Conservation (phyloP, 2,888 invertebrate genomes). For the Drosophila siamana region DNA sequence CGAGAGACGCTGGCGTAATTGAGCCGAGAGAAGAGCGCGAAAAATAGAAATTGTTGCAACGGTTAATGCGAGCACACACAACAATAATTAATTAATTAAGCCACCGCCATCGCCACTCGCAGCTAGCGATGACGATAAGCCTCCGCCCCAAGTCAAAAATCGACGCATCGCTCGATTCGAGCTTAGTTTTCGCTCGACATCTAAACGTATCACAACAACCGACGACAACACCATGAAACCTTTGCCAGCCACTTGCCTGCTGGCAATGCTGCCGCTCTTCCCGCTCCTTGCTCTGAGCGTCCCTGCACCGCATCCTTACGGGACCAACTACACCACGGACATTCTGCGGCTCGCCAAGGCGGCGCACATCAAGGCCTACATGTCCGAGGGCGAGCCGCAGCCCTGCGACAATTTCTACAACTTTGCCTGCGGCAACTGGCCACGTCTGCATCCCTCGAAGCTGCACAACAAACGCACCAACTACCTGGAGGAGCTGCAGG, state of each 20-base stretch:
- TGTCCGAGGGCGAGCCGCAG: slow-evolving; percentile 57
- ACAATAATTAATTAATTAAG: slow-evolving; percentile 66
- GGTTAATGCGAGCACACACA: slow-evolving; percentile 42
- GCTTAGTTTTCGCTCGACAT: slow-evolving; percentile 67
- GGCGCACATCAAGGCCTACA: slow-evolving; percentile 77
- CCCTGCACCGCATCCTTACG: slow-evolving; percentile 43
- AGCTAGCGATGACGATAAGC: slow-evolving; percentile 61
- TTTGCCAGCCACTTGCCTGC: slow-evolving; percentile 19
- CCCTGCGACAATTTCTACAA: slow-evolving; percentile 82
- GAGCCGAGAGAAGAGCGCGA: slow-evolving; percentile 10
- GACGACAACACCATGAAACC: slow-evolving; percentile 19
- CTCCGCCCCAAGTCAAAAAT: slow-evolving; percentile 71
- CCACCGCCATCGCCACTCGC: neutral
- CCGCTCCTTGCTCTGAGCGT: slow-evolving; percentile 9
- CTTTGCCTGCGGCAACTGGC: slow-evolving; percentile 84
- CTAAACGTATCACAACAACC: slow-evolving; percentile 51
- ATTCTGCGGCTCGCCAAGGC: slow-evolving; percentile 81
- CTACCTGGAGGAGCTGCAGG: slow-evolving; percentile 78
- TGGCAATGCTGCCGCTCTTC: slow-evolving; percentile 21
- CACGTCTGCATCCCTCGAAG: slow-evolving; percentile 71
- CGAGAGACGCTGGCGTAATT: slow-evolving; percentile 11
- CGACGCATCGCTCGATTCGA: slow-evolving; percentile 65
- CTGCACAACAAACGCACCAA: slow-evolving; percentile 63
- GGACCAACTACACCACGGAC: slow-evolving; percentile 75
- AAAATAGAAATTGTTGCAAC: slow-evolving; percentile 24